Conservation (phyloP, 2,888 invertebrate species). For the Campaea margaritaria region DNA sequence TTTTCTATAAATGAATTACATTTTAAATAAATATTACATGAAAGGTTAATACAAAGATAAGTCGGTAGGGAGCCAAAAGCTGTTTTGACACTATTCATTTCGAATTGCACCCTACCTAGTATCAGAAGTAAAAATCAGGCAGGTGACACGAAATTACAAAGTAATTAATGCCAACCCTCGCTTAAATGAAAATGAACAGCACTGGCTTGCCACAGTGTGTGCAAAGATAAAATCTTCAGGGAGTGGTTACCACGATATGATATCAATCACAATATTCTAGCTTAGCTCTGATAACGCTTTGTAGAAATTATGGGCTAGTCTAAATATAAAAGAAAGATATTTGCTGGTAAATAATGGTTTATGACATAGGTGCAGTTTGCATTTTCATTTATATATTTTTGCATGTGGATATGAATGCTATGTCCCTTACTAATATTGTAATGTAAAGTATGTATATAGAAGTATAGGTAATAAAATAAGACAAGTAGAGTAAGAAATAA, state of each 20-base stretch:
- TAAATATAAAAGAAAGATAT: background rate
- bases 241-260: conserved; percentile 23
- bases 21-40: conserved; percentile 40
- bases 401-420: too few species aligned
- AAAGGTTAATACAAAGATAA: background rate
- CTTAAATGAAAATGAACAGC: conserved; percentile 1
- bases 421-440: too few species aligned
- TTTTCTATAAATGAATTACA: conserved; percentile 34
- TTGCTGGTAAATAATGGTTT: too few species aligned
- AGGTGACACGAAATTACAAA: conserved; percentile 23
- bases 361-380: too few species aligned
- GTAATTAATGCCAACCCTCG: conserved; percentile 17
- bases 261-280: conserved; percentile 29
- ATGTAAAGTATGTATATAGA: too few species aligned
- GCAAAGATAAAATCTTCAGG: conserved; percentile 27
- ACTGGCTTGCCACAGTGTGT: background rate
- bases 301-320: background rate
- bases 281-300: conserved; percentile 16
- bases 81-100: conserved; percentile 1
- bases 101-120: background rate
- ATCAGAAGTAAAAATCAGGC: conserved; percentile 16
- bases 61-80: too few species aligned
- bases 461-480: too few species aligned
- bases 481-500: too few species aligned
- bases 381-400: too few species aligned